Evolutionary conservation across 2,113 vertebrate genomes (phyloP).

Genomic region (Alectura lathami): DNA sequence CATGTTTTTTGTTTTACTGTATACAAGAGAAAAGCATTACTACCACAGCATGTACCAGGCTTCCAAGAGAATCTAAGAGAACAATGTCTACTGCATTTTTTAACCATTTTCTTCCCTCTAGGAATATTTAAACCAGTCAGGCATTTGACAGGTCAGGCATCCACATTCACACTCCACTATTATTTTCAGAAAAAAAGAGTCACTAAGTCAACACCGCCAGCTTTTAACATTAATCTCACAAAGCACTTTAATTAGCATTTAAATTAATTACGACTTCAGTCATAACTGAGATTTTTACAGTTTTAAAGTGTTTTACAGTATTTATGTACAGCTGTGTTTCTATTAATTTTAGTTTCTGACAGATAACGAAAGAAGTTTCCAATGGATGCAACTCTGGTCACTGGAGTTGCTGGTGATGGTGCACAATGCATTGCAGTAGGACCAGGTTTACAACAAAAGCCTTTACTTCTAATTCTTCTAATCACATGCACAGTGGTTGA

Average conservation of each 20-base stretch:
- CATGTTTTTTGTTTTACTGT: not conserved
- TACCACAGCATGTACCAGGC: not conserved
- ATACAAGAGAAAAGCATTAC: not conserved
- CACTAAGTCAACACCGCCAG: not conserved
- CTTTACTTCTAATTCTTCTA: not conserved
- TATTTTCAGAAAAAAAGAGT: not conserved
- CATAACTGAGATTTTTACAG: not conserved
- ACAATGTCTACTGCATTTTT: not conserved
- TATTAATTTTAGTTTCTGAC: not conserved
- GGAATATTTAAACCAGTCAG: not conserved
- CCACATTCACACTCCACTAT: fast-evolving
- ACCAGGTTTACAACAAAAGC: not conserved
- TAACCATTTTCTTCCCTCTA: not conserved
- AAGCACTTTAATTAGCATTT: not conserved
- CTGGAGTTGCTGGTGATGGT: not conserved
- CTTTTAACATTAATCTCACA: not conserved
- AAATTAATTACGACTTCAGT: not conserved
- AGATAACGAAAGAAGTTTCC: not conserved
- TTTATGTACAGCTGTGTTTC: not conserved
- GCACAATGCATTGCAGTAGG: not conserved
- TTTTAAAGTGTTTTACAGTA: not conserved
- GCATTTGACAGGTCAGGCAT: not conserved
- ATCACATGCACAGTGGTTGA: fast-evolving
- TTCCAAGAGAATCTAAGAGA: not conserved
- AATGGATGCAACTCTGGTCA: not conserved